Conservation (phyloP, 2,888 invertebrate species). For the Rhingia rostrata region DNA sequence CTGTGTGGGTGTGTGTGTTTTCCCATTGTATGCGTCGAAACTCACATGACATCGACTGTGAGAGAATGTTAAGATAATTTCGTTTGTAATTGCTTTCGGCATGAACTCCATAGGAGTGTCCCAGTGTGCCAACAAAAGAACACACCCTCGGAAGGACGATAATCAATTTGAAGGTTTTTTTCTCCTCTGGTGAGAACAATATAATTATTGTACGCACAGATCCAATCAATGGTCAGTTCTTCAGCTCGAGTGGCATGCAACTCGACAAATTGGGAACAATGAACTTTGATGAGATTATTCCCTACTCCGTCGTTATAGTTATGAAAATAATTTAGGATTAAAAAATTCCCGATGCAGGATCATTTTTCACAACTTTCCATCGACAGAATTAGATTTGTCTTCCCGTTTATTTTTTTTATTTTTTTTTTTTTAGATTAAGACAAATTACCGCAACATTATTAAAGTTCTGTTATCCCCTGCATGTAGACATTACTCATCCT, state of each 20-base stretch:
- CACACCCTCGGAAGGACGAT: too few species aligned
- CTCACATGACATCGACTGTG: neutral
- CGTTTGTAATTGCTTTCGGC: conserved; percentile 55
- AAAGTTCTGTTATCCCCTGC: conserved; percentile 31
- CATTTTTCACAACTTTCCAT: conserved; percentile 12
- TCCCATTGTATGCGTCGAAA: conserved; percentile 2
- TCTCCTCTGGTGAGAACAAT: neutral
- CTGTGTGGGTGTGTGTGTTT: neutral
- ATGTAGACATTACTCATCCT: conserved; percentile 14
- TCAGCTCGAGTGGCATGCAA: neutral
- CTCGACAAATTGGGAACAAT: neutral
- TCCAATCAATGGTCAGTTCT: too few species aligned
- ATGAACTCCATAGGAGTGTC: conserved; percentile 8
- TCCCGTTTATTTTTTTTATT: neutral
- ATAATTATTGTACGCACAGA: too few species aligned
- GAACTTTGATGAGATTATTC: too few species aligned
- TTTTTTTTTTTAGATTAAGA: conserved; percentile 9
- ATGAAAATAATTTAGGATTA: neutral
- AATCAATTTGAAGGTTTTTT: neutral
- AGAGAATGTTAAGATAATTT: conserved; percentile 42
- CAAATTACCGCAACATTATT: conserved; percentile 41
- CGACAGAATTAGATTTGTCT: conserved; percentile 13
- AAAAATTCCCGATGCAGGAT: neutral
- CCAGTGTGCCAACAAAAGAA: neutral
- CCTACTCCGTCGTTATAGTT: too few species aligned